Percentiles rank a stretch among this genome's conserved stretches.
Evolutionary conservation across 2,113 vertebrate species (phyloP).

Genomic region (Leucosticte australis): DNA sequence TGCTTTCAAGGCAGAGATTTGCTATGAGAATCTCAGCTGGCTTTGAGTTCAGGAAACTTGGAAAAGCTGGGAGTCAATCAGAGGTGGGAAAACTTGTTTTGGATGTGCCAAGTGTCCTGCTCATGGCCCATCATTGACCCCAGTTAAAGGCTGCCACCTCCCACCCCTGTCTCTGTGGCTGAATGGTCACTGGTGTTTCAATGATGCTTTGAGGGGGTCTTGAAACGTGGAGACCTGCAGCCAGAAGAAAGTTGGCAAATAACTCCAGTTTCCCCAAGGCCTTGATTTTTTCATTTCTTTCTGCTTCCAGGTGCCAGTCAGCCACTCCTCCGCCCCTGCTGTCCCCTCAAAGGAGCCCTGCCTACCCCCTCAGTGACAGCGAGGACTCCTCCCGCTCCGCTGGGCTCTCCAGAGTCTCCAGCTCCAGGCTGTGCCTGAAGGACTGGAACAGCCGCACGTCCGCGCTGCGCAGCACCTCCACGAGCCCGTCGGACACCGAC

Average conservation of each 20-base stretch:
- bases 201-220: not conserved
- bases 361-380: conserved; percentile 82
- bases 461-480: conserved; percentile 69
- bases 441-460: conserved; percentile 76
- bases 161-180: fast-evolving
- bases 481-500: conserved; percentile 68
- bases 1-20: not conserved
- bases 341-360: conserved; percentile 76
- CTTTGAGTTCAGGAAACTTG: not conserved
- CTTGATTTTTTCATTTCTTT: conserved; percentile 49
- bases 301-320: conserved; percentile 87
- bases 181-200: not conserved
- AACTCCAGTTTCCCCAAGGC: not conserved
- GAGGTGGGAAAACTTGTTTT: not conserved
- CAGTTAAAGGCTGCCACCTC: not conserved
- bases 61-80: not conserved
- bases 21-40: not conserved
- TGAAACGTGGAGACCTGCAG: not conserved
- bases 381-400: conserved; percentile 78
- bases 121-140: not conserved
- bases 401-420: conserved; percentile 73
- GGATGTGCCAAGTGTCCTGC: not conserved
- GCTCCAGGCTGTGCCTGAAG: conserved; percentile 77
- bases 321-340: conserved; percentile 85
- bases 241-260: not conserved